A percentile compares a stretch with the other conserved stretches of the same genome.
Conservation (phyloP, 2,113 vertebrate genomes). For the Emydocephalus ijimae region DNA sequence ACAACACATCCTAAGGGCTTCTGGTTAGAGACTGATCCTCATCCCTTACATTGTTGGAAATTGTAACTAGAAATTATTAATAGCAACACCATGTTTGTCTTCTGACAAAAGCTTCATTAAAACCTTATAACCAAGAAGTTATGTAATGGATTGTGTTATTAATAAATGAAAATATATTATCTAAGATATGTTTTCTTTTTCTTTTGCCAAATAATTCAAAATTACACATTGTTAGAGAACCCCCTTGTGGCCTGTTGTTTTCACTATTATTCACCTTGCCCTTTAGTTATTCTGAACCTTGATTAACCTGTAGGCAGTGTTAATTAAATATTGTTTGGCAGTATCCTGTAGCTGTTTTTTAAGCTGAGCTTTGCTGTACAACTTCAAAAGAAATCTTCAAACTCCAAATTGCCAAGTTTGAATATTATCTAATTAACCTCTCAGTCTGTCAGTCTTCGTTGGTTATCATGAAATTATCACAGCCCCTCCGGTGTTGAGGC, state of each 20-base stretch:
- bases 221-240: conserved; percentile 69
- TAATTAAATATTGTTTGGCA: conserved; percentile 67
- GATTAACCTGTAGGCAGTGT: conserved; percentile 61
- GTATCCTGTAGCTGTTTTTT: conserved; percentile 60
- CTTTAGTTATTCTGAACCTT: conserved; percentile 64
- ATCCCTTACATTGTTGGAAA: background rate
- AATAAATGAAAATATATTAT: conserved; percentile 61
- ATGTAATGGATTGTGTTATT: conserved; percentile 52
- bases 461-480: conserved; percentile 70
- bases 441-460: conserved; percentile 66
- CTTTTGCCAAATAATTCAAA: conserved; percentile 60
- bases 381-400: conserved; percentile 71
- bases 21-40: background rate
- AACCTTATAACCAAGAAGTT: conserved; percentile 49
- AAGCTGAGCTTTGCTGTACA: conserved; percentile 61
- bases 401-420: conserved; percentile 64
- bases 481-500: conserved; percentile 68
- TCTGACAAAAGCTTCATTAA: conserved; percentile 53
- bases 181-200: conserved; percentile 56
- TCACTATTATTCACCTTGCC: conserved; percentile 61
- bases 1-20: background rate
- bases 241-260: conserved; percentile 65
- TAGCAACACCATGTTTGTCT: conserved; percentile 55
- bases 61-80: conserved; percentile 38
- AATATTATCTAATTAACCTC: conserved; percentile 76